Percentiles rank a stretch among this genome's conserved stretches.
Conservation (phyloP, 2,888 invertebrate genomes). For the Geophilus truncorum region DNA sequence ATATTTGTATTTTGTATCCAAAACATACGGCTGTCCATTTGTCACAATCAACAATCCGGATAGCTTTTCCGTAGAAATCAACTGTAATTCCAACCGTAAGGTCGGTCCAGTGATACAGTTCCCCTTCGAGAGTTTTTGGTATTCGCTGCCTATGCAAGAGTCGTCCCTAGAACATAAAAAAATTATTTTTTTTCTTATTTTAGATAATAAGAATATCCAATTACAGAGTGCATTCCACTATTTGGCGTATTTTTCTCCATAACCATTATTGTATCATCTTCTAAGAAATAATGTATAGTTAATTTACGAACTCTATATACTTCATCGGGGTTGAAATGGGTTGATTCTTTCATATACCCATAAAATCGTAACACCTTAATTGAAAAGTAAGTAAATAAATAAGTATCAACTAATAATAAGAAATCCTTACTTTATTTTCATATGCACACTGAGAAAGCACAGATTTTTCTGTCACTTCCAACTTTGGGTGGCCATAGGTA, state of each 20-base stretch:
- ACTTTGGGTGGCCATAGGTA: not conserved
- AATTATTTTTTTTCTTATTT: too few species aligned
- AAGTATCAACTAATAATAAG: not conserved
- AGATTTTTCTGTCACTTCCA: not conserved
- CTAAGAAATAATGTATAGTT: conserved; percentile 75
- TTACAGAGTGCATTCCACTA: conserved; percentile 45
- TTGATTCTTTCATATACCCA: conserved; percentile 75
- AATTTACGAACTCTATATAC: conserved; percentile 72
- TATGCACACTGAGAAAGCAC: not conserved
- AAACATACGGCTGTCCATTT: conserved; percentile 64
- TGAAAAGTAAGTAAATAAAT: conserved; percentile 52
- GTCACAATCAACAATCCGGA: conserved; percentile 74
- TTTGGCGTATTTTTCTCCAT: conserved; percentile 68
- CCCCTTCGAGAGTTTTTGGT: conserved; percentile 9
- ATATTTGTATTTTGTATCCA: too few species aligned
- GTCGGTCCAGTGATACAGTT: conserved; percentile 67
- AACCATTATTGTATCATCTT: conserved; percentile 75
- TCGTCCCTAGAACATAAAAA: not conserved
- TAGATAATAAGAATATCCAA: too few species aligned
- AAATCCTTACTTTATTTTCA: conserved; percentile 43
- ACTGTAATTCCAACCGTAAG: conserved; percentile 73
- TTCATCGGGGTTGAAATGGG: conserved; percentile 64
- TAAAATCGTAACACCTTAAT: conserved; percentile 62
- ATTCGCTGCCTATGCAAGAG: not conserved
- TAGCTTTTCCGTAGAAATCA: conserved; percentile 71